Evolutionary conservation across 1,140 invertebrate species (phyloP).

Genomic region (Fopius arisanus): DNA sequence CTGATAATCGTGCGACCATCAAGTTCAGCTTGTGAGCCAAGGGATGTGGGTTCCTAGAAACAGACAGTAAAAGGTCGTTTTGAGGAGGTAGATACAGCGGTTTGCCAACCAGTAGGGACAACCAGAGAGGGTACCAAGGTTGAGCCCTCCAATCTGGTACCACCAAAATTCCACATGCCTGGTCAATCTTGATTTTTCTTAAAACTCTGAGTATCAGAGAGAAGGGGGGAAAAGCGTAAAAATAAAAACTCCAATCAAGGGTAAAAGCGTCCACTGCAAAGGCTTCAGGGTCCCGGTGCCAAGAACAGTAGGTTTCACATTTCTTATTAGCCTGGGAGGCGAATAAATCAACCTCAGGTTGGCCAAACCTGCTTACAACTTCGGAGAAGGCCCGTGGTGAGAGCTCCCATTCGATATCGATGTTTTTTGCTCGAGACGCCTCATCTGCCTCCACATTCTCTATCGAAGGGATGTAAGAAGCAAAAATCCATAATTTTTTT

Average conservation of each 20-base stretch:
- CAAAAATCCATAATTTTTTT: conserved; percentile 30
- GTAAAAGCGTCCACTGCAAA: conserved; percentile 29
- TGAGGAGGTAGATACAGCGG: conserved; percentile 32
- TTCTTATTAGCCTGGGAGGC: conserved; percentile 39
- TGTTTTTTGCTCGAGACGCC: neutral
- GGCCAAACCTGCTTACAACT: conserved; percentile 8
- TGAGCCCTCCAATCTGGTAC: conserved; percentile 40
- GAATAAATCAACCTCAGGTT: conserved; percentile 42
- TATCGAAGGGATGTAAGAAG: conserved; percentile 27
- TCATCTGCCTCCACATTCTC: conserved; percentile 22
- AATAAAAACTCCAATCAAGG: conserved; percentile 22
- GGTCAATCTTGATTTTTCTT: conserved; percentile 24
- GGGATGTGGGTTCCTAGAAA: conserved; percentile 38
- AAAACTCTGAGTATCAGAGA: conserved; percentile 27
- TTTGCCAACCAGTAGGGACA: conserved; percentile 19
- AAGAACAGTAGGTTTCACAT: conserved; percentile 41
- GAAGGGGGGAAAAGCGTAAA: conserved; percentile 38
- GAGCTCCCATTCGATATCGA: conserved; percentile 18
- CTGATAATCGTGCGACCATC: conserved; percentile 35
- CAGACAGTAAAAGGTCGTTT: conserved; percentile 36
- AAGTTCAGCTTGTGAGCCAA: conserved; percentile 38
- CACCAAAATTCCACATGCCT: conserved; percentile 38
- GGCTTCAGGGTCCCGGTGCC: conserved; percentile 38
- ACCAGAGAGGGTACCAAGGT: conserved; percentile 29
- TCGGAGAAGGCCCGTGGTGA: conserved; percentile 4